These are phyloP conservation scores for Rhagonycha fulva DNA, from an alignment of 2,888 invertebrate genomes.

Conservation along the genomic window DNA sequence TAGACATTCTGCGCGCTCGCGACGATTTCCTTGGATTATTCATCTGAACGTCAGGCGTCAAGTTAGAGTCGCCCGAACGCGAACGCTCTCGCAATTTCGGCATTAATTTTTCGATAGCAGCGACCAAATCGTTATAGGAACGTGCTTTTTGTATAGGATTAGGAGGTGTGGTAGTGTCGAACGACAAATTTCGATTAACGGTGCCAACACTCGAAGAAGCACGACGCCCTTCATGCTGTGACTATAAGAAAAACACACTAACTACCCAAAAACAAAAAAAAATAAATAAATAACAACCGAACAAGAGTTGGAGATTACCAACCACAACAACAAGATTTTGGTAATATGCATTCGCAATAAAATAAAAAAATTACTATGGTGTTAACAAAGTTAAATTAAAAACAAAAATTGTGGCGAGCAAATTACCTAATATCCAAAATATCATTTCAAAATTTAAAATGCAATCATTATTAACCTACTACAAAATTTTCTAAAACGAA, in stretches of 20 bases:
- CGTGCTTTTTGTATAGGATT: conserved; percentile 26
- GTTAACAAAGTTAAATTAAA: background rate
- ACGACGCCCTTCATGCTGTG: conserved; percentile 47
- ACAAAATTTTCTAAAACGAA: background rate
- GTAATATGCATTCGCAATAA: background rate
- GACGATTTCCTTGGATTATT: conserved; percentile 38
- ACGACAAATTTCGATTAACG: conserved; percentile 35
- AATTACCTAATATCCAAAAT: background rate
- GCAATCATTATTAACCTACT: background rate
- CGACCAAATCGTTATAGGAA: conserved; percentile 50
- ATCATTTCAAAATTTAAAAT: background rate
- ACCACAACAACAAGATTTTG: background rate
- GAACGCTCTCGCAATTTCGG: conserved; percentile 38
- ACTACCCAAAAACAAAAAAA: conserved; percentile 32
- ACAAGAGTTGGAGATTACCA: background rate
- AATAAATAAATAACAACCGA: conserved; percentile 7
- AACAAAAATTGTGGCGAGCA: background rate
- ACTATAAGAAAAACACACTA: conserved; percentile 51
- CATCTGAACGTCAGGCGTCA: conserved; percentile 10
- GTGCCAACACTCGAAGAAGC: conserved; percentile 46
- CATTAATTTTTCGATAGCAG: conserved; percentile 49
- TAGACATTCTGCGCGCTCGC: conserved; percentile 43
- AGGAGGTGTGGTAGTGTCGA: conserved; percentile 7
- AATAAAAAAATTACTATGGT: background rate
- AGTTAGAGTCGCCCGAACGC: background rate